A percentile compares a stretch with the other conserved stretches of the same genome.
Evolutionary conservation across 1,140 invertebrate species (phyloP).

Genomic region (Drosophila subobscura): DNA sequence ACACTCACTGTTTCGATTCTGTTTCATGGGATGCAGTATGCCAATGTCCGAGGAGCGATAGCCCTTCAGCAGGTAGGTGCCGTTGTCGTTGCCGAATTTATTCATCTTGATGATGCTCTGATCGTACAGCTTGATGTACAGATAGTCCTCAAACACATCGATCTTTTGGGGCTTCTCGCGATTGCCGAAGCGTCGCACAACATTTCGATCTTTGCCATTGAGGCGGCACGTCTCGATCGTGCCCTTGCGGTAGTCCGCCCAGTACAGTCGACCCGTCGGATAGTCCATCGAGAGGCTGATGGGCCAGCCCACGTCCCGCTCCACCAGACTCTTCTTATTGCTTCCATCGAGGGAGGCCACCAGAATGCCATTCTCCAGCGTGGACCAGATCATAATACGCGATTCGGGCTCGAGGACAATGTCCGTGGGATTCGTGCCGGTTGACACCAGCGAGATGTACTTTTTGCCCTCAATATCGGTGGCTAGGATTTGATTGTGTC

Average conservation of each 20-base stretch:
- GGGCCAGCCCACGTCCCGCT: slow-evolving; percentile 87
- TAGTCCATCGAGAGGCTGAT: slow-evolving; percentile 89
- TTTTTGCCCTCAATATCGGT: slow-evolving; percentile 86
- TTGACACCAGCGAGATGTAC: slow-evolving; percentile 86
- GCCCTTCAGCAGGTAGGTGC: slow-evolving; percentile 85
- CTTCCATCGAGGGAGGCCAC: slow-evolving; percentile 88
- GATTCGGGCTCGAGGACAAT: slow-evolving; percentile 88
- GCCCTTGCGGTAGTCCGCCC: slow-evolving; percentile 89
- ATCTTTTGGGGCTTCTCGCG: slow-evolving; percentile 87
- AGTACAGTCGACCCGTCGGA: slow-evolving; percentile 88
- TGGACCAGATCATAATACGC: slow-evolving; percentile 83
- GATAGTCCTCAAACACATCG: slow-evolving; percentile 89
- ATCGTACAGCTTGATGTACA: slow-evolving; percentile 88
- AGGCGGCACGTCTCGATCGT: slow-evolving; percentile 88
- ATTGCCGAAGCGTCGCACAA: slow-evolving; percentile 85
- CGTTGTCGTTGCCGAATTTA: slow-evolving; percentile 88
- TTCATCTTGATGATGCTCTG: slow-evolving; percentile 88
- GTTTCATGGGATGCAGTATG: slow-evolving; percentile 88
- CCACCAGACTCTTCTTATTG: slow-evolving; percentile 85
- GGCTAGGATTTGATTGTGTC: slow-evolving; percentile 85
- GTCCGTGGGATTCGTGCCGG: slow-evolving; percentile 84
- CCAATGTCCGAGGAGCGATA: slow-evolving; percentile 87
- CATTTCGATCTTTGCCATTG: slow-evolving; percentile 87
- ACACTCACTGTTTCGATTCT: slow-evolving; percentile 84
- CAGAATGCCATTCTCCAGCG: slow-evolving; percentile 85